Percentiles rank a stretch among this genome's conserved stretches.
phyloP scores from a whole-genome alignment of 2,797 vertebrate species.

The Gallinago nigripennis region DNA sequence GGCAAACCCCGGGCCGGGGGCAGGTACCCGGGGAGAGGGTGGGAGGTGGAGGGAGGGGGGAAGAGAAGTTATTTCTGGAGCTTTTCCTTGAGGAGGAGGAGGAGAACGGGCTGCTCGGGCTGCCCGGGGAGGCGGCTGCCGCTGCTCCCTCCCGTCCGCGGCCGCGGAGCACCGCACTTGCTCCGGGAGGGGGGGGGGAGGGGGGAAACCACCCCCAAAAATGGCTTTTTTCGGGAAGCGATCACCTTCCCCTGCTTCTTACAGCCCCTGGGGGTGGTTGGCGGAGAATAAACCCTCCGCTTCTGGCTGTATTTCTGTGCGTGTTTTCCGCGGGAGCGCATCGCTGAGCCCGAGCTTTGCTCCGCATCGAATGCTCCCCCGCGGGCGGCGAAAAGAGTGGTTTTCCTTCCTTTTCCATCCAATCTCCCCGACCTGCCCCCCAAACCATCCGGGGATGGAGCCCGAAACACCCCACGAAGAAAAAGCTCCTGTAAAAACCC shows the following conservation, averaged over 20 bases:
- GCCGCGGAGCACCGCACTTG: neutral
- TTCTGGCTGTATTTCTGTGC: neutral
- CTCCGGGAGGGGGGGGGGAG: neutral
- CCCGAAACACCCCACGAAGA: neutral
- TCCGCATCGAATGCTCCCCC: neutral
- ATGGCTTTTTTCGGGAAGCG: neutral
- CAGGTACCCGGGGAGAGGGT: neutral
- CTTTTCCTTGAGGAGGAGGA: neutral
- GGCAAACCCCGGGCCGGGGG: neutral
- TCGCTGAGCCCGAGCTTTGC: neutral
- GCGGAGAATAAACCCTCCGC: neutral
- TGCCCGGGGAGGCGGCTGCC: neutral
- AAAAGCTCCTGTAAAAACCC: neutral
- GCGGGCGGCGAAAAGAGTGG: fast-evolving
- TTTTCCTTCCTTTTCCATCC: neutral
- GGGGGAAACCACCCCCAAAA: neutral
- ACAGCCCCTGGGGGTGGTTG: neutral
- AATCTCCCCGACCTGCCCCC: neutral
- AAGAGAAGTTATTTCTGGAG: neutral
- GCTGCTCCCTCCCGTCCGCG: neutral
- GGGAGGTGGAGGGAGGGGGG: too few relatives aligned
- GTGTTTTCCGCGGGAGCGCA: neutral
- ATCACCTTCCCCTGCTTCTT: neutral
- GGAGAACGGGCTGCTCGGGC: neutral
- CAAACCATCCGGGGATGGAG: neutral